Percentiles rank a stretch among this genome's conserved stretches.
Conservation (phyloP, 2,113 vertebrate species). For the Neolamprologus toae region DNA sequence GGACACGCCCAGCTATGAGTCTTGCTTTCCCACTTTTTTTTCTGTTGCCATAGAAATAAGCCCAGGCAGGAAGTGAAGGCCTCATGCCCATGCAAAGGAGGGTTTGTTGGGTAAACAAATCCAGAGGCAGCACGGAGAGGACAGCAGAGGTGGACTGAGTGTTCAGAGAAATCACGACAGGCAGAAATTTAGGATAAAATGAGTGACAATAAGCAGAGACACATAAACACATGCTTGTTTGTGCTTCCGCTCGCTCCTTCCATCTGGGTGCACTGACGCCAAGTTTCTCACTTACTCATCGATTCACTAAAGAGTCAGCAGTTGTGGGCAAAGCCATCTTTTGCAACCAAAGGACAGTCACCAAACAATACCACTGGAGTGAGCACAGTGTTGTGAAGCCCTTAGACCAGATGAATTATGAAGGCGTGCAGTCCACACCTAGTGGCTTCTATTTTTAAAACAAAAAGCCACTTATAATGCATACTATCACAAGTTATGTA, state of each 20-base stretch:
- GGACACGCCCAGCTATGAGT: slow-evolving; percentile 21
- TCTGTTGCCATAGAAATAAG: slow-evolving; percentile 57
- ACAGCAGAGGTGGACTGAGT: neutral
- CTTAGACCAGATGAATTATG: neutral
- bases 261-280: neutral
- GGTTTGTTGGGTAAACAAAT: slow-evolving; percentile 60
- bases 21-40: neutral
- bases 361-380: neutral
- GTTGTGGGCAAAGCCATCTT: slow-evolving; percentile 9
- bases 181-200: neutral
- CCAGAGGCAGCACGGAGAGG: neutral
- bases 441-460: neutral
- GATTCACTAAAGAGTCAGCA: neutral
- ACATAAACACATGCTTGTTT: slow-evolving; percentile 6
- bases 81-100: slow-evolving; percentile 55
- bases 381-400: neutral
- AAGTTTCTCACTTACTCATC: slow-evolving; percentile 26
- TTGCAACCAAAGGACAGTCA: neutral
- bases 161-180: neutral
- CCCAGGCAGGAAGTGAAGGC: slow-evolving; percentile 25
- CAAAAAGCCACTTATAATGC: neutral
- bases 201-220: neutral
- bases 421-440: neutral
- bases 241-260: neutral
- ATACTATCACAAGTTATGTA: neutral